These are phyloP conservation scores for Jaculus jaculus DNA, from an alignment of 2,113 vertebrate species.

Conservation along the genomic window DNA sequence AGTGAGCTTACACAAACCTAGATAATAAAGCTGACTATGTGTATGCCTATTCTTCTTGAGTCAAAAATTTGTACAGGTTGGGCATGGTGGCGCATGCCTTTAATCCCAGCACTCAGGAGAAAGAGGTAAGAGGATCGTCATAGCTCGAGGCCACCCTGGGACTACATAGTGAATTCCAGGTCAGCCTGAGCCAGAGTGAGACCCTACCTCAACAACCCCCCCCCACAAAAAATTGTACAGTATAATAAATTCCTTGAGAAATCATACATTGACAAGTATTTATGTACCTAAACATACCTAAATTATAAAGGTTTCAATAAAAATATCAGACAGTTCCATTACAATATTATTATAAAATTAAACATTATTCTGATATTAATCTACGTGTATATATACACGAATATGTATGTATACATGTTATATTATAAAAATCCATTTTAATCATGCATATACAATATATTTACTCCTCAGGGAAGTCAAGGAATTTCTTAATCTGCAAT, in stretches of 20 bases:
- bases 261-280: background rate
- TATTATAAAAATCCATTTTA: slow-evolving; percentile 29
- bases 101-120: too few relatives aligned
- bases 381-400: background rate
- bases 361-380: background rate
- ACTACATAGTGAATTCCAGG: too few relatives aligned
- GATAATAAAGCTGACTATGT: background rate
- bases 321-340: background rate
- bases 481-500: background rate
- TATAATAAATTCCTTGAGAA: too few relatives aligned
- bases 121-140: too few relatives aligned
- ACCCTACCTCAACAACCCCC: too few relatives aligned
- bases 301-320: background rate
- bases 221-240: too few relatives aligned
- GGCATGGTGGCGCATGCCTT: too few relatives aligned
- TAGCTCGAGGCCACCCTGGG: too few relatives aligned
- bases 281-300: background rate
- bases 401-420: background rate
- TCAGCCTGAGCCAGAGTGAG: too few relatives aligned
- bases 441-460: background rate
- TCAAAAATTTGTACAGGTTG: too few relatives aligned
- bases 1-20: background rate
- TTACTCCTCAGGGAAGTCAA: background rate
- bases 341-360: too few relatives aligned
- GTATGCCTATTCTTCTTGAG: background rate